Evolutionary conservation across 2,113 vertebrate genomes (phyloP).

Genomic region (Taurulus bubalis): DNA sequence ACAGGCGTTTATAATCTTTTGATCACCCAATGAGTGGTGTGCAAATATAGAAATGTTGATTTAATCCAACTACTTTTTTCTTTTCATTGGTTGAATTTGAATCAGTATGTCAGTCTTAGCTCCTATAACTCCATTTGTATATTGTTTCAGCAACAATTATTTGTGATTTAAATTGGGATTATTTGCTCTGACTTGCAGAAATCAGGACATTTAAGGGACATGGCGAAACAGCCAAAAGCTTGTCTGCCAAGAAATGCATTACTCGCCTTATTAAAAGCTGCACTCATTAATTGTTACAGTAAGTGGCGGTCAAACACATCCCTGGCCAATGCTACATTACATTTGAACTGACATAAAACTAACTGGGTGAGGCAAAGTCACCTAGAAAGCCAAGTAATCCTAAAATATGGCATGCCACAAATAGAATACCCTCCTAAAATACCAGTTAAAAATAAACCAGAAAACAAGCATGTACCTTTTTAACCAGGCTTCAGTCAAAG

Average conservation of each 20-base stretch:
- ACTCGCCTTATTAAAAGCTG: background rate
- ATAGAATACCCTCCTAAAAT: background rate
- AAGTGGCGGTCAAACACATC: background rate
- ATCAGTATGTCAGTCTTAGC: background rate
- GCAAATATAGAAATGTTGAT: background rate
- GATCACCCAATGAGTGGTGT: background rate
- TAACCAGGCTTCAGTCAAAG: background rate
- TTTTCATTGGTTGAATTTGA: background rate
- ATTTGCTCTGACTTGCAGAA: background rate
- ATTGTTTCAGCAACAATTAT: background rate
- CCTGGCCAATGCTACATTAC: background rate
- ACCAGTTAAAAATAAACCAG: background rate
- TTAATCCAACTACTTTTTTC: background rate
- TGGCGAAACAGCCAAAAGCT: background rate
- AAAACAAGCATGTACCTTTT: background rate
- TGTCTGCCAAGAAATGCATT: background rate
- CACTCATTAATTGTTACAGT: background rate
- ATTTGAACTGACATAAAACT: conserved; percentile 3
- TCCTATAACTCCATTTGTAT: background rate
- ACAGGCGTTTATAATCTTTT: background rate
- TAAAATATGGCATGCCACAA: background rate
- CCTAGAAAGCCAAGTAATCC: background rate
- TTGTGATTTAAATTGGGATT: background rate
- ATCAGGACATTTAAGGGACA: background rate
- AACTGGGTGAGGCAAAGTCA: background rate